A percentile compares a stretch with the other conserved stretches of the same genome.
Conservation (phyloP, 2,888 invertebrate species). For the Sisyra terminalis region DNA sequence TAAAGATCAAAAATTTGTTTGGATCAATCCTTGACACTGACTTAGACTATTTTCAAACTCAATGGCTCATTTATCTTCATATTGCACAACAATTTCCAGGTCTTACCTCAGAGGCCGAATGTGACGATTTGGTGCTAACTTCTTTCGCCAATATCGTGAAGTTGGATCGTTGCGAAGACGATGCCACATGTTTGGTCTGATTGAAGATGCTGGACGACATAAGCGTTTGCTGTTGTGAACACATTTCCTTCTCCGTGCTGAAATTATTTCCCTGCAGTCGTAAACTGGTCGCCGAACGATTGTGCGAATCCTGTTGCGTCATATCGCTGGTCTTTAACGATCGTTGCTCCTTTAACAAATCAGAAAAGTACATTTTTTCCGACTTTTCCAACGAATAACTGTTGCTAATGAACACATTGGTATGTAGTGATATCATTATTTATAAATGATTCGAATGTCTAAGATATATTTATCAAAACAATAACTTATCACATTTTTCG, state of each 20-base stretch:
- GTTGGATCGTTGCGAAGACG: slow-evolving; percentile 59
- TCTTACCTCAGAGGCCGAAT: slow-evolving; percentile 18
- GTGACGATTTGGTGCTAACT: slow-evolving; percentile 39
- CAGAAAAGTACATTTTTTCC: slow-evolving; percentile 7
- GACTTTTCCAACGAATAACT: not conserved
- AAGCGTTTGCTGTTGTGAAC: slow-evolving; percentile 53
- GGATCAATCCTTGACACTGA: no score
- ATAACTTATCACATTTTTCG: no score
- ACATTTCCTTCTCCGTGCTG: slow-evolving; percentile 46
- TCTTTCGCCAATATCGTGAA: slow-evolving; percentile 64
- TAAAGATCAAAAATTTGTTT: no score
- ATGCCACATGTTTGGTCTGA: slow-evolving; percentile 51
- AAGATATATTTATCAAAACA: no score
- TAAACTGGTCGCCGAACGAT: slow-evolving; percentile 58
- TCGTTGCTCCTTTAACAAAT: slow-evolving; percentile 54
- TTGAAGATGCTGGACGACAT: slow-evolving; percentile 66
- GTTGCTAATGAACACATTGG: no score
- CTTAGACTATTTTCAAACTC: no score
- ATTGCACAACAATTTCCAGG: no score
- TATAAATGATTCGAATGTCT: no score
- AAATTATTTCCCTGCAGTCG: slow-evolving; percentile 74
- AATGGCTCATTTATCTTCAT: no score
- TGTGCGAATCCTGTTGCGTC: slow-evolving; percentile 71
- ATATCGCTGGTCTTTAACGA: slow-evolving; percentile 71
- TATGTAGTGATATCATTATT: no score